Evolutionary conservation across 2,113 vertebrate genomes (phyloP).

Genomic region (Caranx ignobilis): DNA sequence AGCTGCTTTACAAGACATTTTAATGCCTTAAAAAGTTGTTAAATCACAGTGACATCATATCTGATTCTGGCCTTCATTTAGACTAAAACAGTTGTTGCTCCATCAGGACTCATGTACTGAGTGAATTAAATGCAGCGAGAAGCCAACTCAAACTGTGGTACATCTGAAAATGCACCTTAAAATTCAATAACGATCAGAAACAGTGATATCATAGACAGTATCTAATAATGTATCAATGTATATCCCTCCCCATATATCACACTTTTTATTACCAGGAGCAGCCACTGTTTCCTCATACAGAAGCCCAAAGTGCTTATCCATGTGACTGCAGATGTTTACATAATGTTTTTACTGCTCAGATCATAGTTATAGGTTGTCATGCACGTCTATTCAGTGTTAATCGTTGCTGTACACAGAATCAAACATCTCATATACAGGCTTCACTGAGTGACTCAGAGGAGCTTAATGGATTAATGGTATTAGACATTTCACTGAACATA

Average conservation of each 20-base stretch:
- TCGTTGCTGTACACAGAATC: neutral
- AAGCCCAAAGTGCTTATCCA: neutral
- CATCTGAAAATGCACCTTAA: neutral
- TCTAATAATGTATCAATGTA: neutral
- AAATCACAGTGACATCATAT: rapidly evolving
- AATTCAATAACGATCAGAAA: neutral
- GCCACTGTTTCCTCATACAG: neutral
- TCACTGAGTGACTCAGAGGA: neutral
- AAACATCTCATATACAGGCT: neutral
- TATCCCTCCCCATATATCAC: neutral
- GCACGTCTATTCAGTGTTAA: neutral
- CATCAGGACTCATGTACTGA: neutral
- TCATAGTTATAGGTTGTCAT: neutral
- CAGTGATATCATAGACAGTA: neutral
- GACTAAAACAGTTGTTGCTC: neutral
- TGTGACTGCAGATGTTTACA: neutral
- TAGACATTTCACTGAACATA: neutral
- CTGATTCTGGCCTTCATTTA: neutral
- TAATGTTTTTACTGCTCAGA: neutral
- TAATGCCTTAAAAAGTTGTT: neutral
- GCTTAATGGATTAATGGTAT: neutral
- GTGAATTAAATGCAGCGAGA: neutral
- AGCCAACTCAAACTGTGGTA: neutral
- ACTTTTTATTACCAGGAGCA: neutral
- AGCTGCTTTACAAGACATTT: neutral